Evolutionary conservation across 2,888 invertebrate species (phyloP), one percentile per base, ranked within the genome.

Genomic region (Phyllotreta cruciferae): DNA sequence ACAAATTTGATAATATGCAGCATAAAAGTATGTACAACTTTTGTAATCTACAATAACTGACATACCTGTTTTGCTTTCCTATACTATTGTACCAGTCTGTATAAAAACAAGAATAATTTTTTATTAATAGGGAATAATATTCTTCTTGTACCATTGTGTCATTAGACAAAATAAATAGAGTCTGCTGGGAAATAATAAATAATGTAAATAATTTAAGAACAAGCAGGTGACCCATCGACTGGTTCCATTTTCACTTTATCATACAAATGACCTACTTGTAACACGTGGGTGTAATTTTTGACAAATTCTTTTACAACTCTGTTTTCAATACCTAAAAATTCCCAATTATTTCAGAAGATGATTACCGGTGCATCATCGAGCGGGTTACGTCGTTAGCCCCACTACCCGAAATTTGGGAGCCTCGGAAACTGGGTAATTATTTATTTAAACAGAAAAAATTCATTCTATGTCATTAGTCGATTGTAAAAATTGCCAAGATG

Each of bases 401-500:
- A 36, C 60, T 35, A n/a, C 14, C 4, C 8, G 37, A 11, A 52
- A 37, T 37, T 52, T 35, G 8, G 13, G 50, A 42, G 7, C 50
- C 41, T 3, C n/a, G 24, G 14, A 24, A 24, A 24, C 4, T 24
- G 24, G 24, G 24, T 24, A 24, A 11, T 11, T 60, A 42, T 36
- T 52, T 44, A 44, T 60, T 60, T 60, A 53, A 60, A 60, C 36
- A 42, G 13, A 24, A 60, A 60, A 52, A 52, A n/a, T 14, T 14
- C 1, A 0, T 37, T 56, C 24, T 56, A 24, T 38, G 6, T 47
- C 8, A 34, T 39, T 14, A 56, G 56, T 47, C n/a, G n/a, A 37
- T 13, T 10, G 10, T 47, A 14, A 54, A 39, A 39, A 54, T 41
- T 41, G 8, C 41, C 9, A 58, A 50, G 42, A 60, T 60, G 60